Evolutionary conservation across 2,888 invertebrate species (phyloP), one percentile per base, ranked within the genome.

Genomic region (Seladonia tumulorum): DNA sequence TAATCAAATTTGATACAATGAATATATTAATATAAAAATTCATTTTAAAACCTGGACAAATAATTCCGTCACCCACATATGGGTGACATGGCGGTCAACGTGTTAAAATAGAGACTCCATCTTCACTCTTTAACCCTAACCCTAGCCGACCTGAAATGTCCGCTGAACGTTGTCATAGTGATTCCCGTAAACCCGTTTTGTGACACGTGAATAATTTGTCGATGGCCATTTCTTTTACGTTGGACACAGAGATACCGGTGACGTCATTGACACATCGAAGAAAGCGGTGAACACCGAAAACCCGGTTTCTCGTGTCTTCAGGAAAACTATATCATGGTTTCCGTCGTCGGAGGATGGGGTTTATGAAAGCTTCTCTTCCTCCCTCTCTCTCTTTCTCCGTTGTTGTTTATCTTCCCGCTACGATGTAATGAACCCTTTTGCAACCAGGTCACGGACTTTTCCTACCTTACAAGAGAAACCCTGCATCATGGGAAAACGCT

Each of bases 371-470:
- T 49, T 47, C 7, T 1, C 47, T 25, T 29, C 25, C 5, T 60
- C 8, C 2, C 25, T 29, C 60, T 60, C 14, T 25, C 10, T n/a
- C 10, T 22, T 25, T 60, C 60, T 25, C 14, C 25, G 60, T 60
- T n/a, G 39, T 66, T 66, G 66, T 68, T 68, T 68, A n/a, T 10
- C 29, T 72, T 49, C 81, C 42, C 74, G n/a, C 25, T 35, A 29
- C 49, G 74, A 82, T 75, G 77, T 84, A 84, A 84, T 84, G 82
- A 83, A 77, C 77, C 82, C 83, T 73, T 84, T 82, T 74, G 84
- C 78, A 84, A 82, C 83, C 84, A 71, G 84, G 84, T 79, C 75
- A 73, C 68, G 82, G 53, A 82, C 84, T 74, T 79, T 77, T 73
- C 79, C 71, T 35, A n/a, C 49, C 29, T 66, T 60, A 35, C 83